phyloP scores from a whole-genome alignment of 2,888 invertebrate genomes.

The Eristalis pertinax region DNA sequence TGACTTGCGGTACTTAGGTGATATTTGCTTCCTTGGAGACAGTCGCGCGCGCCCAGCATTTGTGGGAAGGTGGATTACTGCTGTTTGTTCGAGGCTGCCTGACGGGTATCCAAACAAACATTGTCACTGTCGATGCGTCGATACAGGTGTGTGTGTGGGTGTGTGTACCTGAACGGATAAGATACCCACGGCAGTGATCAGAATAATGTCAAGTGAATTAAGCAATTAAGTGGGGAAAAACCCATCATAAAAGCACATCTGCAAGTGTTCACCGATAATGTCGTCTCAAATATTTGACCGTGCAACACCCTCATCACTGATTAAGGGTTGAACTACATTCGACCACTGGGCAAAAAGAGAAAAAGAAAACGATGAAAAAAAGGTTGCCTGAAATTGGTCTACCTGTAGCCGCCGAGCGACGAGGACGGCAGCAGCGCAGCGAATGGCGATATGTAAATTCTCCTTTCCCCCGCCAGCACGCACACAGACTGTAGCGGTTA shows the following conservation, averaged over 20 bases:
- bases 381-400: background rate
- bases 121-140: background rate
- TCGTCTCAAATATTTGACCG: background rate
- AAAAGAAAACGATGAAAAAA: background rate
- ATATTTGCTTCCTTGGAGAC: constrained; percentile 68
- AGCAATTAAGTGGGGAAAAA: constrained; percentile 22
- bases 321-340: constrained; percentile 6
- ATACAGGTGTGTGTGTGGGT: background rate
- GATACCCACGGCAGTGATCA: constrained; percentile 12
- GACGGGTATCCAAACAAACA: constrained; percentile 16
- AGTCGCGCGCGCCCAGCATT: constrained; percentile 21
- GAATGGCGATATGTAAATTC: constrained; percentile 38
- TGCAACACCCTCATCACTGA: background rate
- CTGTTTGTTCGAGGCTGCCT: constrained; percentile 19
- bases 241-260: constrained; percentile 34
- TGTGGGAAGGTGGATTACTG: background rate
- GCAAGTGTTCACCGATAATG: background rate
- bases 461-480: background rate
- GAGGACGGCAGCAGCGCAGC: no score
- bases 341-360: background rate
- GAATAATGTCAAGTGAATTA: constrained; percentile 37
- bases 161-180: constrained; percentile 16
- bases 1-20: constrained; percentile 58
- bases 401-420: constrained; percentile 2
- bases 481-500: background rate